Base-by-base conservation (phyloP, 2,113 vertebrate genomes). In the Hippocampus comes region DNA sequence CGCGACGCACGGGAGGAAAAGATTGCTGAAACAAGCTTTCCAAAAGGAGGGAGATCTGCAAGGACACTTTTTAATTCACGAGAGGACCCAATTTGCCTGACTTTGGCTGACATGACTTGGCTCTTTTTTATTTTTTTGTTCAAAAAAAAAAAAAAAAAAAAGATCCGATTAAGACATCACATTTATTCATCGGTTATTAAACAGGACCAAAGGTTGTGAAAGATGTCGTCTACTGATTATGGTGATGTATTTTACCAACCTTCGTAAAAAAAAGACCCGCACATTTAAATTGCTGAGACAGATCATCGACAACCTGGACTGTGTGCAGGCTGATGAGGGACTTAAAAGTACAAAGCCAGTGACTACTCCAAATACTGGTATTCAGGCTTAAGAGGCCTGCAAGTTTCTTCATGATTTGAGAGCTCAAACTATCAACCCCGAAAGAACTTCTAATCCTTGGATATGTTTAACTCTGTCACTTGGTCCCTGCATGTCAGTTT, bases 11-110 rank as follows among this genome's bases (percentile, higher is more conserved):
- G 68, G 72, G 67, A 75, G 79, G 63, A 80, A 82, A 77, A 60
- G 77, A 84, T 73, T 87, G 88, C 88, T 89, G 77, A 88, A 86
- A 78, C 51, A 63, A 78, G 82, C 77, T 75, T 81, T 84, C 77
- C 27, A 72, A 80, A 74, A 60, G 55, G 23, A 53, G 34, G 64
- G 57, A 70, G 56, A 69, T 82, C 77, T 81, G 41, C 42, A 76
- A 78, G 67, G 80, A 85, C 63, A 46, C 73, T 34, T 25, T 71
- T 51, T 79, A 81, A 82, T 87, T 78, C 86, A 89, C 64, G 69
- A 81, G 74, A 79, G 48, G 68, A 77, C 55, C n/a, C 17, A 75
- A 79, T 77, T 68, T n/a, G 38, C 76, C 56, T 57, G 78, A 79
- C 78, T 73, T 69, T 2, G 73, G 67, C 57, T 59, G 76, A 66